Percentiles rank a stretch among this genome's conserved stretches.
Evolutionary conservation across 2,113 vertebrate species (phyloP).

Genomic region (Alouatta palliata): DNA sequence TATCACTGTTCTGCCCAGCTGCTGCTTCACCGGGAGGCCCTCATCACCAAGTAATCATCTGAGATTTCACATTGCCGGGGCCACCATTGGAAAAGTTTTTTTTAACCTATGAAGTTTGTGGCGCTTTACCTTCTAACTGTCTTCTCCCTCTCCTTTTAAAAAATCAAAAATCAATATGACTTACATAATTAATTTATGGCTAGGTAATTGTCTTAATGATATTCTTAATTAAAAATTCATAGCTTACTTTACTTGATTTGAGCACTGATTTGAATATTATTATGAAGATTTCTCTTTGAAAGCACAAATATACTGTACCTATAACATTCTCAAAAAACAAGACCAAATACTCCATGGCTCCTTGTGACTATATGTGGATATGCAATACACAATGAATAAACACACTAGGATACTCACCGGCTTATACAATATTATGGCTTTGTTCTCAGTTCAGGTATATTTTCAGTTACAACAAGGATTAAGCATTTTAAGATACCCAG

Average conservation of each 20-base stretch:
- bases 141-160: neutral
- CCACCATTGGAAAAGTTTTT: neutral
- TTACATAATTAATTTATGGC: neutral
- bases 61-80: neutral
- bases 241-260: neutral
- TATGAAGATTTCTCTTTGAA: neutral
- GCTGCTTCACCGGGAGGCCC: neutral
- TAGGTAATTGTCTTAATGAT: neutral
- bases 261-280: neutral
- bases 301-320: neutral
- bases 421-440: neutral
- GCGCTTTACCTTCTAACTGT: neutral
- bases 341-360: neutral
- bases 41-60: neutral
- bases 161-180: neutral
- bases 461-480: neutral
- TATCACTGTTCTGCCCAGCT: neutral
- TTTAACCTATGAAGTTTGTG: neutral
- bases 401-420: neutral
- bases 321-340: neutral
- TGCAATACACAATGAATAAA: neutral
- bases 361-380: neutral
- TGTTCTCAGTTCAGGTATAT: neutral
- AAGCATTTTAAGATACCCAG: neutral
- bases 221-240: neutral